Base-by-base conservation (phyloP, 2,797 vertebrate species). In the Xenops minutus region DNA sequence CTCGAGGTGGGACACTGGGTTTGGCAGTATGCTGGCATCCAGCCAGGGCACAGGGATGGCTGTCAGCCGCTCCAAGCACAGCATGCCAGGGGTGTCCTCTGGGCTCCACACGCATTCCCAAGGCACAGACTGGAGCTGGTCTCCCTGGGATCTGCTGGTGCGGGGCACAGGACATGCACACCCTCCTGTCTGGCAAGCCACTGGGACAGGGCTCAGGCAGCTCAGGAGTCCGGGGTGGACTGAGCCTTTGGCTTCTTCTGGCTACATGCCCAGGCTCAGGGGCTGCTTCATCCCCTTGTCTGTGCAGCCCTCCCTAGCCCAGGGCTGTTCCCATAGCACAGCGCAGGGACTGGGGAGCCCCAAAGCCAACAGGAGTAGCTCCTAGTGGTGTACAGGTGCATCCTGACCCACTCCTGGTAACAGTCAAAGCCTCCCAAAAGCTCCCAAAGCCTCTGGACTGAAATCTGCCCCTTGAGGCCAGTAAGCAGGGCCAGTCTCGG, bases 111-210 rank as follows among this genome's bases (percentile, higher is more conserved):
- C 0, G 2, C 34, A 23, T 22, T 46, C 32, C 43, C n/a, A 27
- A 1, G 12, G 44, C 77, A 91, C 0, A 0, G 63, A 48, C n/a
- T 4, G 9, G 22, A 88, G 51, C 48, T 51, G 27, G 29, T 18
- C 14, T 24, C 34, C 14, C 14, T 7, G 1, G 43, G 34, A 75
- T 16, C 55, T 29, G 43, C 32, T 1, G 12, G 10, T 48, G 17
- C 16, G 3, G 4, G 41, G 30, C 46, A 32, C 12, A 54, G 56
- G 52, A 52, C 12, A 87, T 0, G 0, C 4, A 19, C 30, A 22
- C 5, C 7, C 9, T 2, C 4, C 9, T 0, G 6, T 23, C 6
- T 44, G 43, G 32, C 66, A 77, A 32, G 17, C 29, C 0, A 0
- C 32, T 58, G 51, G 8, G 12, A 21, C 30, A 2, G 1, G 55